These are phyloP conservation scores for Allophyes oxyacanthae DNA, from an alignment of 2,888 invertebrate genomes.

Conservation along the genomic window DNA sequence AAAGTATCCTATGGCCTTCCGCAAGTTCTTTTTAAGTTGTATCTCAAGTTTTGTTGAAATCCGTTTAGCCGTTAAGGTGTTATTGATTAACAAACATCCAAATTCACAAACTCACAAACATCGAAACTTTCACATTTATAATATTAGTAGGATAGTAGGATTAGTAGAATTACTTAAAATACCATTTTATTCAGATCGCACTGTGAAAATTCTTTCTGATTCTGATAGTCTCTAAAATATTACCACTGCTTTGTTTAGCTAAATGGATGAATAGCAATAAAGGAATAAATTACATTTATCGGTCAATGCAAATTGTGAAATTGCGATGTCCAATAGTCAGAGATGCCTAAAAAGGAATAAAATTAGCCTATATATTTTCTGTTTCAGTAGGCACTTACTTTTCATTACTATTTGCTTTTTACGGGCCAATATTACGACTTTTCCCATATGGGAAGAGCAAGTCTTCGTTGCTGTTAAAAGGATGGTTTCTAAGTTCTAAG, in stretches of 20 bases:
- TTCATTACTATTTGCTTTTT: conserved; percentile 25
- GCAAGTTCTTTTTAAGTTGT: too few species aligned
- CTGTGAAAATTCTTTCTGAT: conserved; percentile 1
- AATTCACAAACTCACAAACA: too few species aligned
- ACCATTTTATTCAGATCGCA: too few species aligned
- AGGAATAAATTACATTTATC: conserved; percentile 16
- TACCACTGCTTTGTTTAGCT: background rate
- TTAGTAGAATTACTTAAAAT: too few species aligned
- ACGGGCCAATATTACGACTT: background rate
- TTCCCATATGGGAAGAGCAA: background rate
- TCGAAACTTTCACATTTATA: too few species aligned
- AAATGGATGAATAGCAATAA: conserved; percentile 9
- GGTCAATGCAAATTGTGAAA: conserved; percentile 2
- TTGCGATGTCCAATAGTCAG: conserved; percentile 1
- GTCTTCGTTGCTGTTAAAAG: too few species aligned
- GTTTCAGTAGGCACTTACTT: conserved; percentile 15
- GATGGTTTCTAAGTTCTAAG: too few species aligned
- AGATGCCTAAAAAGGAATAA: conserved; percentile 15
- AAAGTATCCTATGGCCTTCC: too few species aligned
- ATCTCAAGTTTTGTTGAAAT: too few species aligned
- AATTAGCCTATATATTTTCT: conserved; percentile 14
- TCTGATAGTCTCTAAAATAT: conserved; percentile 3
- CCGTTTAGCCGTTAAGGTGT: too few species aligned
- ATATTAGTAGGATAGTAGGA: too few species aligned
- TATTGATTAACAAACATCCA: too few species aligned